Percentiles rank a stretch among this genome's conserved stretches.
Conservation (phyloP, 2,797 vertebrate species). For the Lepilemur ruficaudatus region DNA sequence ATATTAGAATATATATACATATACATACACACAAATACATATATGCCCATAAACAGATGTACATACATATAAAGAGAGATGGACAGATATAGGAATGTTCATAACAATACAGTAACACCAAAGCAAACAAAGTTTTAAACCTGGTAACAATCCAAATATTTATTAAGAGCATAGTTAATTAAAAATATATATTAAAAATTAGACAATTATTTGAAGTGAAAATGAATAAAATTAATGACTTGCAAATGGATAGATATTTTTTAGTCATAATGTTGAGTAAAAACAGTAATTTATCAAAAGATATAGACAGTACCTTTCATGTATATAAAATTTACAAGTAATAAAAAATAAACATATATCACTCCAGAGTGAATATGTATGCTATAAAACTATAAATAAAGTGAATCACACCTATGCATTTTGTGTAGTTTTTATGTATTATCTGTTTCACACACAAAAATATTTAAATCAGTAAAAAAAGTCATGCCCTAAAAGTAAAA, state of each 20-base stretch:
- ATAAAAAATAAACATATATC: neutral
- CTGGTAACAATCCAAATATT: neutral
- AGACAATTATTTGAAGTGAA: neutral
- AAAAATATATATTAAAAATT: neutral
- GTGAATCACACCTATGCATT: neutral
- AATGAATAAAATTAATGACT: neutral
- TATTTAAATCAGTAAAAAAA: neutral
- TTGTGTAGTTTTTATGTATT: neutral
- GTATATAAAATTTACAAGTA: neutral
- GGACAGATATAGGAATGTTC: neutral
- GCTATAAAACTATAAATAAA: neutral
- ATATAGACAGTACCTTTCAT: neutral
- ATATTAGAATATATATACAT: neutral
- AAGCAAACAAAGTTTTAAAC: neutral
- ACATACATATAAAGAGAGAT: neutral
- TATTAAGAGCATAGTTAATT: neutral
- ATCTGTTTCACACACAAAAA: neutral
- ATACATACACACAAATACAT: neutral
- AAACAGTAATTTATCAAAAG: neutral
- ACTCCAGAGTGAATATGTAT: neutral
- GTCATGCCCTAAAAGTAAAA: neutral
- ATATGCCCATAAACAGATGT: neutral
- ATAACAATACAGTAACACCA: neutral
- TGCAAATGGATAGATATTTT: neutral
- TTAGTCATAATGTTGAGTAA: neutral